Conservation (phyloP, 2,888 invertebrate species). For the Drosophila neonasuta region DNA sequence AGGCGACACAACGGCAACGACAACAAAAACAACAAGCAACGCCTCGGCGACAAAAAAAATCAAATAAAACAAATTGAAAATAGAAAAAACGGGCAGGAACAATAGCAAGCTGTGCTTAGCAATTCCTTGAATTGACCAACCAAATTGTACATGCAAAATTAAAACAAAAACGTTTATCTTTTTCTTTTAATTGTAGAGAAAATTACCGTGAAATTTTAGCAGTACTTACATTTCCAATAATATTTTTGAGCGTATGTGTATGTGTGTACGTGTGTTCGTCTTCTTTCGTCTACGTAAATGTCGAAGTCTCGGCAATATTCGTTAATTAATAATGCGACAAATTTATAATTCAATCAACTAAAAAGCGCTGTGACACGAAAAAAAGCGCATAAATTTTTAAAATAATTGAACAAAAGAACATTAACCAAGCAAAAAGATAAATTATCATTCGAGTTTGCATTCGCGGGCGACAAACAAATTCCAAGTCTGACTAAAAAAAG, state of each 20-base stretch:
- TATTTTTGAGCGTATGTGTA: conserved; percentile 55
- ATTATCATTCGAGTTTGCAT: conserved; percentile 46
- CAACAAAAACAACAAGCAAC: conserved; percentile 63
- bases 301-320: conserved; percentile 51
- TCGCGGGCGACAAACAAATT: conserved; percentile 26
- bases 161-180: conserved; percentile 56
- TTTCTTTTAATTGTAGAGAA: conserved; percentile 70
- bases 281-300: conserved; percentile 59
- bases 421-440: conserved; percentile 16
- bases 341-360: conserved; percentile 32
- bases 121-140: conserved; percentile 49
- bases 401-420: not conserved
- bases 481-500: conserved; percentile 14
- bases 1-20: conserved; percentile 41
- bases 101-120: conserved; percentile 57
- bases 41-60: conserved; percentile 42
- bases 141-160: conserved; percentile 69
- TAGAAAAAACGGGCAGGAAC: not conserved
- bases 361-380: conserved; percentile 17
- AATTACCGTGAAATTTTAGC: conserved; percentile 75
- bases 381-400: conserved; percentile 26
- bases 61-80: conserved; percentile 26
- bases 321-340: conserved; percentile 42
- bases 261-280: conserved; percentile 55
- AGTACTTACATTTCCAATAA: conserved; percentile 59